phyloP scores from a whole-genome alignment of 2,113 vertebrate species.

The Cercocebus atys region DNA sequence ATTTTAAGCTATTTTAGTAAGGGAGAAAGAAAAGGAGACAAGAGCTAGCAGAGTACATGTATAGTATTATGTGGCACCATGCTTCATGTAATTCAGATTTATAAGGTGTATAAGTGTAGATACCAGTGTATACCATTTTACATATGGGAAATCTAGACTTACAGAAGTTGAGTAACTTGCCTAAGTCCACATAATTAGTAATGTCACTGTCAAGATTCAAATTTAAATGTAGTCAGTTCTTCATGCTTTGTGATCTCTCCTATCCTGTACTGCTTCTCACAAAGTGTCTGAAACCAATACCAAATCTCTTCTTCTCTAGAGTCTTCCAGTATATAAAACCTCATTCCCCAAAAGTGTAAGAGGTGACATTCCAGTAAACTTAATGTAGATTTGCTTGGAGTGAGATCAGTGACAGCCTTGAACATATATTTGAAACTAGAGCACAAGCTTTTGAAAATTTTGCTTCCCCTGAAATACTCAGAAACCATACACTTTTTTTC shows the following conservation, averaged over 20 bases:
- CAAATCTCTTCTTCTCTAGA: neutral
- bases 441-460: neutral
- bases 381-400: conserved; percentile 1
- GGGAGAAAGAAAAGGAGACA: neutral
- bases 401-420: neutral
- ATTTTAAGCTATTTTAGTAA: neutral
- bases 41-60: neutral
- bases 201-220: neutral
- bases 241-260: neutral
- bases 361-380: neutral
- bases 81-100: neutral
- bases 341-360: neutral
- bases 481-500: neutral
- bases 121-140: neutral
- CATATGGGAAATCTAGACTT: neutral
- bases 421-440: conserved; percentile 14
- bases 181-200: neutral
- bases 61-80: neutral
- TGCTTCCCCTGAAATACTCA: conserved; percentile 31
- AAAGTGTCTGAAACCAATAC: neutral
- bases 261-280: neutral
- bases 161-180: neutral
- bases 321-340: neutral
- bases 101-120: neutral
- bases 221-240: neutral